These are phyloP conservation scores for Gambusia yucatana DNA, from an alignment of 2,797 vertebrate species.

Conservation along the genomic window DNA sequence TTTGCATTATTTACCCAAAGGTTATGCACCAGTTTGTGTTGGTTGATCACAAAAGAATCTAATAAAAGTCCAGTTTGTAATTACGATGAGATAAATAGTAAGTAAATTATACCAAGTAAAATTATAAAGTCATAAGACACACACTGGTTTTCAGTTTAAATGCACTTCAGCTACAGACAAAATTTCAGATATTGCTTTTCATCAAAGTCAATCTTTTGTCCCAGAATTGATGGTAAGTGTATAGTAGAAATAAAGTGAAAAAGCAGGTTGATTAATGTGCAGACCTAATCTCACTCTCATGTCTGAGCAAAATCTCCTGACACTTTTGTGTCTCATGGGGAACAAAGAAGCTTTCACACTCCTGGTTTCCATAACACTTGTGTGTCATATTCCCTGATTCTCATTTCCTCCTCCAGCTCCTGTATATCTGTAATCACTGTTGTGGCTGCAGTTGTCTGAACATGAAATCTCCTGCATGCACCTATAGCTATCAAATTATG, in stretches of 20 bases:
- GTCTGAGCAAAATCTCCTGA: background rate
- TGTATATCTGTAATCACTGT: conserved; percentile 65
- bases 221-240: background rate
- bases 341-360: conserved; percentile 39
- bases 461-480: conserved; percentile 41
- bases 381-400: conserved; percentile 48
- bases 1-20: too few species aligned
- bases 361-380: conserved; percentile 25
- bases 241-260: background rate
- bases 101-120: too few species aligned
- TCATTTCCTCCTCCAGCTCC: conserved; percentile 52
- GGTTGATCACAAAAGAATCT: too few species aligned
- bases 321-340: background rate
- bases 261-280: too few species aligned
- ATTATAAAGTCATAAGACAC: too few species aligned
- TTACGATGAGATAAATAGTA: too few species aligned
- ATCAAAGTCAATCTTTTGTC: too few species aligned
- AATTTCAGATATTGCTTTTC: too few species aligned
- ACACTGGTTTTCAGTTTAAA: too few species aligned
- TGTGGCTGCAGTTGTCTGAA: conserved; percentile 56
- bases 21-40: too few species aligned
- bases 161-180: too few species aligned
- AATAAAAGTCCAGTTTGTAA: too few species aligned
- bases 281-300: background rate
- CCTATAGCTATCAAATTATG: conserved; percentile 32